Percentiles rank a stretch among this genome's conserved stretches.
These are phyloP conservation scores for Smutsia gigantea DNA, from an alignment of 2,797 vertebrate genomes.

Conservation along the genomic window DNA sequence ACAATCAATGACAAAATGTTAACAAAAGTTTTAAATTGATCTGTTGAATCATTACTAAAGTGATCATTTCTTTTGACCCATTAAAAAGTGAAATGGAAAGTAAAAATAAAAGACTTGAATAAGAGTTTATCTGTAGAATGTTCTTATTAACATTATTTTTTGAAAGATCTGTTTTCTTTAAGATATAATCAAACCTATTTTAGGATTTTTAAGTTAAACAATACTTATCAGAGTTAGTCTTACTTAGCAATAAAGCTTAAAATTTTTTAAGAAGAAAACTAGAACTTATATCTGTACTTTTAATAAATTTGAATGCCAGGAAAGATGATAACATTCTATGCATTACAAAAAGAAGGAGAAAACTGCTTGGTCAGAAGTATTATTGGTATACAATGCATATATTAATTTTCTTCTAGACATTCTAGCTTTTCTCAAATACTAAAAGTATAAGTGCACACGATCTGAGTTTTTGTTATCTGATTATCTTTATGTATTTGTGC, in stretches of 20 bases:
- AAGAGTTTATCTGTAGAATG: not conserved
- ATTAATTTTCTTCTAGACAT: not conserved
- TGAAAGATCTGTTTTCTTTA: not conserved
- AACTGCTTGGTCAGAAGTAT: not conserved
- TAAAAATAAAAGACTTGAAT: not conserved
- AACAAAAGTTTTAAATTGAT: not conserved
- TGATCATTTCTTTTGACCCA: not conserved
- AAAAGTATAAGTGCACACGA: not conserved
- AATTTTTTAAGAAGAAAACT: not conserved
- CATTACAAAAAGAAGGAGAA: not conserved
- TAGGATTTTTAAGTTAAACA: not conserved
- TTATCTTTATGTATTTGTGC: not conserved
- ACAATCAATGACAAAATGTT: not conserved
- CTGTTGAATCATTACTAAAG: not conserved
- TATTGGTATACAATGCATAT: not conserved
- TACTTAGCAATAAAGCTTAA: not conserved
- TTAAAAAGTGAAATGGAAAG: not conserved
- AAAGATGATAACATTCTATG: not conserved
- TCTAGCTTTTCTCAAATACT: not conserved
- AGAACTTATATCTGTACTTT: not conserved
- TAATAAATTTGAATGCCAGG: not conserved
- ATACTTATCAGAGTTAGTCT: not conserved
- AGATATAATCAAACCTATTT: not conserved
- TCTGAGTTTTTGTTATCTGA: not conserved
- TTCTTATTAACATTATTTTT: not conserved